Evolutionary conservation across 2,113 vertebrate genomes (phyloP), one percentile per base, ranked within the genome.

Genomic region (Phalacrocorax pelagicus): DNA sequence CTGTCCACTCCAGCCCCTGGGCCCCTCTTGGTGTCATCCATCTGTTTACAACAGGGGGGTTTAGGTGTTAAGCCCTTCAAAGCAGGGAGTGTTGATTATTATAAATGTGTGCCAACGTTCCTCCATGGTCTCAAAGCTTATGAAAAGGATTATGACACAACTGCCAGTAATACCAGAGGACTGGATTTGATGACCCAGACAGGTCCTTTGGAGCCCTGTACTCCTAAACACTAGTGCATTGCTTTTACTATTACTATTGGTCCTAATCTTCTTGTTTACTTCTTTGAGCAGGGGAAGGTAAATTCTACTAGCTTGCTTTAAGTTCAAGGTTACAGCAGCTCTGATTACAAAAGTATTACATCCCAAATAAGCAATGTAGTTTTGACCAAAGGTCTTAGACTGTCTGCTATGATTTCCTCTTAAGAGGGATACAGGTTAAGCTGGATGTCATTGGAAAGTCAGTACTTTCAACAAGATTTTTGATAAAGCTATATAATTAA

Each of bases 401-500:
- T 62, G 29, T 75, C 65, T 93, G 32, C 51, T 95, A 38, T 2
- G 1, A 87, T 91, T 92, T 92, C 55, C 29, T 97, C 78, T 94
- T 58, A 65, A 65, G 30, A 9, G 70, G 17, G 49, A 83, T 75
- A 78, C 36, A 75, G 34, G 58, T 92, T 94, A 69, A 90, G 71
- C 55, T 90, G 24, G 78, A 95, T 95, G 96, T 92, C 97, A 85
- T 74, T 96, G 89, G 62, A 88, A 97, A 91, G 86, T 90, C 94
- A 70, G 84, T 91, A 34, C 81, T 96, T 96, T 80, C 92, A 94
- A 88, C 74, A 82, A 97, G 96, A 95, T 95, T 96, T 95, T 94
- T 96, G 93, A 97, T 97, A 95, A 96, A 94, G 91, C 84, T 71
- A 91, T 69, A 57, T 96, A 97, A 96, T 97, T 97, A 96, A 94